These are phyloP conservation scores for Colostygia pectinataria DNA, from an alignment of 2,888 invertebrate species.

Conservation along the genomic window DNA sequence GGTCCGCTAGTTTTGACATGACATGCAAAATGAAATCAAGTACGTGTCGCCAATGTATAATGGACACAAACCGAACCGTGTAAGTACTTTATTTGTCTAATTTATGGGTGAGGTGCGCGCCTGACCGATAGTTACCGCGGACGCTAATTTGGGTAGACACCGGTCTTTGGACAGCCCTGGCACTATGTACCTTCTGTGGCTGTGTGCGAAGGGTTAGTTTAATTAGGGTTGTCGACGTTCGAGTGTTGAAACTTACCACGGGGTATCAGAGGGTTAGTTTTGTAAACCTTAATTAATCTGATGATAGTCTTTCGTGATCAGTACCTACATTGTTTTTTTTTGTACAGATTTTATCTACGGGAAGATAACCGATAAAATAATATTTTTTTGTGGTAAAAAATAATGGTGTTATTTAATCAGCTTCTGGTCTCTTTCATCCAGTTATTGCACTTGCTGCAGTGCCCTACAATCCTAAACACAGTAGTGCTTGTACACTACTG, in stretches of 20 bases:
- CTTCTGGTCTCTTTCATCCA: no score
- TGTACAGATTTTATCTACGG: no score
- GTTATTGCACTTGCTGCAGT: no score
- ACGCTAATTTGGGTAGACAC: constrained; percentile 70
- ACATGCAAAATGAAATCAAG: no score
- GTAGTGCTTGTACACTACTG: no score
- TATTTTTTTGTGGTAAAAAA: no score
- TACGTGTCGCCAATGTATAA: constrained; percentile 31
- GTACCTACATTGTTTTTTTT: no score
- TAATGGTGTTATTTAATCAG: no score
- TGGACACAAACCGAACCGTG: constrained; percentile 59
- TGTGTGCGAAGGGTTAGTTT: constrained; percentile 26
- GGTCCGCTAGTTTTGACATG: no score
- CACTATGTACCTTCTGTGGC: constrained; percentile 3
- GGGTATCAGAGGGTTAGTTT: constrained; percentile 8
- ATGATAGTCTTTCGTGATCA: not conserved
- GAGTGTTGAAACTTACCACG: constrained; percentile 15
- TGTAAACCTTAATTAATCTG: not conserved
- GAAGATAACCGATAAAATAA: no score
- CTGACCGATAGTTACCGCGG: constrained; percentile 71
- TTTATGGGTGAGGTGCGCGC: constrained; percentile 77
- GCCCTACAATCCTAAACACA: no score
- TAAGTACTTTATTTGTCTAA: constrained; percentile 70
- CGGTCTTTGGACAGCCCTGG: constrained; percentile 17
- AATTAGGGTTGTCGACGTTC: constrained; percentile 21